Conservation (phyloP, 1,140 invertebrate species). For the Eufriesea mexicana region DNA sequence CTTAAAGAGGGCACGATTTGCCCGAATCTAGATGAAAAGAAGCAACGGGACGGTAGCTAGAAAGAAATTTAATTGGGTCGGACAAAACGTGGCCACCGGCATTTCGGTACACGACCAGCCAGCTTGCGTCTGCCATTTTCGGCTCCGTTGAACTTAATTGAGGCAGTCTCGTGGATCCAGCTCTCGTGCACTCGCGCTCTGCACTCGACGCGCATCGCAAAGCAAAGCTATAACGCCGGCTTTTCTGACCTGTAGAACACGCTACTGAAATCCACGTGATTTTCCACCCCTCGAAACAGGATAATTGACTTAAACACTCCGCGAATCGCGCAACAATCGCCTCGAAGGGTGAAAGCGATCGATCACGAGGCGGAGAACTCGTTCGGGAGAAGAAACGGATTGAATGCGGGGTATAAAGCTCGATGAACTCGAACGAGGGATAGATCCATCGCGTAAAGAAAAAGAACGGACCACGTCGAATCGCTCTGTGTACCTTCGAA, state of each 20-base stretch:
- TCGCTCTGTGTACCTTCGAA: neutral
- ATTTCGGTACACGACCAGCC: conserved; percentile 15
- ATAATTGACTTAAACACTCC: neutral
- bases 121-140: conserved; percentile 32
- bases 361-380: neutral
- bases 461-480: conserved; percentile 8
- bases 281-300: neutral
- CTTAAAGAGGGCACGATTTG: conserved; percentile 34
- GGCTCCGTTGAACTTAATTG: conserved; percentile 36
- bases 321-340: neutral
- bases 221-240: conserved; percentile 1
- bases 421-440: neutral
- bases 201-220: neutral
- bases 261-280: neutral
- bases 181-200: no score
- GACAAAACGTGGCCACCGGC: conserved; percentile 38
- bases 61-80: conserved; percentile 56
- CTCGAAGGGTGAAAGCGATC: neutral
- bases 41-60: conserved; percentile 10
- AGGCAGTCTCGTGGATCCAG: conserved; percentile 11
- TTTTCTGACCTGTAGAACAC: neutral
- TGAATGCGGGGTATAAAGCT: neutral
- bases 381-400: neutral
- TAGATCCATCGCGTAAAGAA: neutral
- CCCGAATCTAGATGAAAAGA: conserved; percentile 37